Evolutionary conservation across 2,888 invertebrate genomes (phyloP).

Genomic region (Synanthedon myopaeformis): DNA sequence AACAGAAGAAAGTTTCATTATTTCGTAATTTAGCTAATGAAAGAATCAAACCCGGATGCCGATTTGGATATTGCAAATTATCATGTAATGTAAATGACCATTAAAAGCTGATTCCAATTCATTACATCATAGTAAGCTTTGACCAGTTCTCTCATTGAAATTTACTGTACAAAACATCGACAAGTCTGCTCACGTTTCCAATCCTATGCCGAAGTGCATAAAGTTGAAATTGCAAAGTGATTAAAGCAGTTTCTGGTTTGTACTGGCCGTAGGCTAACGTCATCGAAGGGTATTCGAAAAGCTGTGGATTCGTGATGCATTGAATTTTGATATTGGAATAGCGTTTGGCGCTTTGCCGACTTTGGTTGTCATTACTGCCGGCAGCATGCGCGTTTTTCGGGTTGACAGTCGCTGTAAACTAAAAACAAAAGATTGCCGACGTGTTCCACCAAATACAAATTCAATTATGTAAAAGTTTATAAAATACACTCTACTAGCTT

Average conservation of each 20-base stretch:
- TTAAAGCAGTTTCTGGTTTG: not conserved
- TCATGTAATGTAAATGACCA: not conserved
- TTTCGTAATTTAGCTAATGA: too few relatives aligned
- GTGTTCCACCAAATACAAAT: too few relatives aligned
- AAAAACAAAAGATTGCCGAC: too few relatives aligned
- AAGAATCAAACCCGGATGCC: too few relatives aligned
- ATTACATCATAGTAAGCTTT: not conserved
- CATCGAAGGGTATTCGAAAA: constrained; percentile 8
- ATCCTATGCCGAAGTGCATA: not conserved
- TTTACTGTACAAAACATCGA: not conserved
- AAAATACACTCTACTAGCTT: too few relatives aligned
- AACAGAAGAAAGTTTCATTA: too few relatives aligned
- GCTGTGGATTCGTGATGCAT: not conserved
- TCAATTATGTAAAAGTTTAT: too few relatives aligned
- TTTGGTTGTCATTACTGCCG: not conserved
- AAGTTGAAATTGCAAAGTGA: not conserved
- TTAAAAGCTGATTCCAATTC: not conserved
- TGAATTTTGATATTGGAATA: not conserved
- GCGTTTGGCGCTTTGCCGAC: not conserved
- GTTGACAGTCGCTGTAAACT: not conserved
- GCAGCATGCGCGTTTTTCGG: not conserved
- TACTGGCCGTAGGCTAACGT: constrained; percentile 7
- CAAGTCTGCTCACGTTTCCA: not conserved
- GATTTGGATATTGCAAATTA: not conserved
- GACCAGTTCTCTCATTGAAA: not conserved